Conservation (phyloP, 2,888 invertebrate species). For the Drosophila mayaguana region DNA sequence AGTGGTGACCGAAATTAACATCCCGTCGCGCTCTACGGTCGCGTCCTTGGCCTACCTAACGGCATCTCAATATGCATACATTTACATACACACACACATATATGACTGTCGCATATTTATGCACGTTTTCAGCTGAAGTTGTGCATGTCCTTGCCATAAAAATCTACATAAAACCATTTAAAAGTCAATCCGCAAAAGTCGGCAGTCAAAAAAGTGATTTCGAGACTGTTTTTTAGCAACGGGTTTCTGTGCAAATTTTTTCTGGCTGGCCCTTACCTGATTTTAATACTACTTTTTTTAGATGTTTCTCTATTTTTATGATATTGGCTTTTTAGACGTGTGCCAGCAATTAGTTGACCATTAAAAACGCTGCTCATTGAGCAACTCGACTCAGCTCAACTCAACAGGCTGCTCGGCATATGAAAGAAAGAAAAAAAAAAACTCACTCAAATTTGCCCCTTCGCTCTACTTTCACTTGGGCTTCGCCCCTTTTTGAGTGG, state of each 20-base stretch:
- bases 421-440: constrained; percentile 33
- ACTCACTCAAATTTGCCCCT: constrained; percentile 49
- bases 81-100: neutral
- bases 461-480: constrained; percentile 52
- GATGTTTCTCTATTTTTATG: constrained; percentile 22
- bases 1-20: constrained; percentile 61
- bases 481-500: constrained; percentile 43
- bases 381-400: constrained; percentile 15
- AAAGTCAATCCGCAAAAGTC: constrained; percentile 82
- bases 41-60: constrained; percentile 69
- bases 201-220: constrained; percentile 20
- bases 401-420: constrained; percentile 42
- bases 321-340: constrained; percentile 70
- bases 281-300: constrained; percentile 18
- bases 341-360: constrained; percentile 72
- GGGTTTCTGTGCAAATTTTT: constrained; percentile 29
- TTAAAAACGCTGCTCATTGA: constrained; percentile 46
- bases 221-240: constrained; percentile 60
- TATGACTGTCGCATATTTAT: neutral
- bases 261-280: constrained; percentile 13
- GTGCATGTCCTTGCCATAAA: constrained; percentile 67
- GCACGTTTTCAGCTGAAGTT: constrained; percentile 56
- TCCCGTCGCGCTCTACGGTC: constrained; percentile 52
- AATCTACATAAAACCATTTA: constrained; percentile 80
- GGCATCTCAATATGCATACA: neutral